Evolutionary conservation across 1,140 invertebrate species (phyloP).

Genomic region (Magallana angulata): DNA sequence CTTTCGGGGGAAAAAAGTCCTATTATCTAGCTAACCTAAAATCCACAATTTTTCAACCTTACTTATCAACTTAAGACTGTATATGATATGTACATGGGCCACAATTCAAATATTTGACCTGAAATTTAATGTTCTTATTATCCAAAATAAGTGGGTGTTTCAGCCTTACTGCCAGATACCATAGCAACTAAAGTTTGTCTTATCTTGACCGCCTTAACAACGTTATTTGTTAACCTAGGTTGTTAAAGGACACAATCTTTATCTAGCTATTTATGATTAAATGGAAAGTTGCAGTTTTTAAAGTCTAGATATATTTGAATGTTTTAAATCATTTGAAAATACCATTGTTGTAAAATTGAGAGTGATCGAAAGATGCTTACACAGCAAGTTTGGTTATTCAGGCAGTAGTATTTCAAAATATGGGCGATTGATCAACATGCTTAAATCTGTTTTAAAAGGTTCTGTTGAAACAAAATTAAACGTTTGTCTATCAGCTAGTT

Average conservation of each 20-base stretch:
- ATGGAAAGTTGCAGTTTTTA: slow-evolving; percentile 30
- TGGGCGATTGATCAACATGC: no score
- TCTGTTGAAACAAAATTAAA: no score
- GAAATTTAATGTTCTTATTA: slow-evolving; percentile 30
- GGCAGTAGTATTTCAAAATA: no score
- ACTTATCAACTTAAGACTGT: slow-evolving; percentile 16
- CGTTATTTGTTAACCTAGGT: slow-evolving; percentile 9
- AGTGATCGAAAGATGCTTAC: no score
- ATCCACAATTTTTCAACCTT: slow-evolving; percentile 7
- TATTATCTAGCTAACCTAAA: slow-evolving; percentile 1
- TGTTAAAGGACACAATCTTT: slow-evolving; percentile 2
- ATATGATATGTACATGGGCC: slow-evolving; percentile 33
- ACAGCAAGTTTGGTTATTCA: no score
- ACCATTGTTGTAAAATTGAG: neutral
- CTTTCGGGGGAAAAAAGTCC: no score
- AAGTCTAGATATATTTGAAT: neutral
- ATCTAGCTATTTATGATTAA: slow-evolving; percentile 35
- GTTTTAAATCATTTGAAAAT: slow-evolving; percentile 18
- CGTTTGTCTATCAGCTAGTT: no score
- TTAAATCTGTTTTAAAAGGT: no score
- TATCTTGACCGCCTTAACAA: slow-evolving; percentile 14
- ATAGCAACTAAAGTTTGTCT: slow-evolving; percentile 30
- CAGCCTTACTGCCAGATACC: neutral
- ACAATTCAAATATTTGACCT: slow-evolving; percentile 38
- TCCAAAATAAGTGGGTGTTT: slow-evolving; percentile 26